Base-by-base conservation (phyloP, 2,797 vertebrate genomes). In the Betta splendens region DNA sequence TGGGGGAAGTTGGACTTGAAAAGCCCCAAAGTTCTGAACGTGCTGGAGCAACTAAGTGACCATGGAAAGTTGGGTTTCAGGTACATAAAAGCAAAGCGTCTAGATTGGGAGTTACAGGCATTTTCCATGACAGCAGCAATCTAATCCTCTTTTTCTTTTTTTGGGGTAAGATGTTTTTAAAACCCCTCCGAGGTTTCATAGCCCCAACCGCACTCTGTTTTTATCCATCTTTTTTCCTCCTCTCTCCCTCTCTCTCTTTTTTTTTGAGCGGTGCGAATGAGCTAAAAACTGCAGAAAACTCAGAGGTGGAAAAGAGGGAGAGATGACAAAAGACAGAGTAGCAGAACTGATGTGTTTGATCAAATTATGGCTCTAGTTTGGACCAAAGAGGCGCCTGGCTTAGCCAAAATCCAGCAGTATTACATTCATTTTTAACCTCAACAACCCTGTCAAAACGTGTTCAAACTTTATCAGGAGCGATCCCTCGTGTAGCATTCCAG, bases 51-150 rank as follows among this genome's bases (percentile, higher is more conserved):
- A 18, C 38, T 63, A 70, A 74, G 58, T 59, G 64, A 64, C 43
- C 52, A 13, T 66, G 74, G 78, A 83, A 85, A 77, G 73, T 85
- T 56, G 70, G 72, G 85, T 51, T 72, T 69, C 87, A 89, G 85
- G 85, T 87, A 82, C 64, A 53, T 62, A 58, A 47, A 76, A 84
- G 74, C 76, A 79, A 85, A 87, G 80, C 77, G 78, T 33, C 74
- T 73, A 67, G 65, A 74, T 70, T 78, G 51, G 79, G 68, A n/a
- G 61, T 89, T 84, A 69, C 68, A 75, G 77, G 54, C 69, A 62
- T 85, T 89, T 86, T 86, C 87, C 85, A 86, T 84, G 79, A 84
- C 81, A 85, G 72, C 64, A 79, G 74, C 81, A 64, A 80, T 81
- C 71, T 80, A 81, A 85, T 82, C 83, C 74, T 65, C 45, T 39